phyloP scores from a whole-genome alignment of 2,113 vertebrate genomes.

The Benitochromis conjunctus region DNA sequence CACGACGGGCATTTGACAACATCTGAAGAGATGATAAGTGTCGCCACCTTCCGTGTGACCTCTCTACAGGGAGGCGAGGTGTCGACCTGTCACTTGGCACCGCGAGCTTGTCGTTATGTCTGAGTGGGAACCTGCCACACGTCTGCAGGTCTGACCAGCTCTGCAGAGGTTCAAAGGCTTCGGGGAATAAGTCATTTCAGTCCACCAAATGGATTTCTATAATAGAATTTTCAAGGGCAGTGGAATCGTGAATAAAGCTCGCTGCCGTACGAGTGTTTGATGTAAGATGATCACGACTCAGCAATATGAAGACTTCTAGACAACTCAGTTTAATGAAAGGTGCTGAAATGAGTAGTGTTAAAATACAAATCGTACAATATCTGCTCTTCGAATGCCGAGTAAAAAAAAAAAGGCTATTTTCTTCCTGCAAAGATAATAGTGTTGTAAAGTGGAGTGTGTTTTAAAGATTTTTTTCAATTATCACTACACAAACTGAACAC shows the following conservation, averaged over 20 bases:
- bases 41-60: slow-evolving; percentile 31
- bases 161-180: slow-evolving; percentile 51
- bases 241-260: slow-evolving; percentile 35
- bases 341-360: background rate
- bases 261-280: slow-evolving; percentile 39
- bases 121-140: slow-evolving; percentile 16
- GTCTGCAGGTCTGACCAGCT: slow-evolving; percentile 17
- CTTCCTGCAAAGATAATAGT: background rate
- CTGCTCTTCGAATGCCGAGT: background rate
- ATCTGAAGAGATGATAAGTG: slow-evolving; percentile 9
- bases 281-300: slow-evolving; percentile 44
- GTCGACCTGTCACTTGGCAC: slow-evolving; percentile 46
- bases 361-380: slow-evolving; percentile 13
- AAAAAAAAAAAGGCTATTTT: background rate
- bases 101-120: slow-evolving; percentile 26
- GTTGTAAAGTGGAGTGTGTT: background rate
- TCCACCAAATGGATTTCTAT: slow-evolving; percentile 58
- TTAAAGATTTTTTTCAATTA: background rate
- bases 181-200: slow-evolving; percentile 57
- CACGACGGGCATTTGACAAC: background rate
- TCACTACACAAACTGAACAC: background rate
- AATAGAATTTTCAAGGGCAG: slow-evolving; percentile 63
- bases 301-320: background rate
- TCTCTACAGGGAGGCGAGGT: slow-evolving; percentile 28
- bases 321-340: background rate